Evolutionary conservation across 2,888 invertebrate genomes (phyloP), one percentile per base, ranked within the genome.

Genomic region (Morpho helenor): DNA sequence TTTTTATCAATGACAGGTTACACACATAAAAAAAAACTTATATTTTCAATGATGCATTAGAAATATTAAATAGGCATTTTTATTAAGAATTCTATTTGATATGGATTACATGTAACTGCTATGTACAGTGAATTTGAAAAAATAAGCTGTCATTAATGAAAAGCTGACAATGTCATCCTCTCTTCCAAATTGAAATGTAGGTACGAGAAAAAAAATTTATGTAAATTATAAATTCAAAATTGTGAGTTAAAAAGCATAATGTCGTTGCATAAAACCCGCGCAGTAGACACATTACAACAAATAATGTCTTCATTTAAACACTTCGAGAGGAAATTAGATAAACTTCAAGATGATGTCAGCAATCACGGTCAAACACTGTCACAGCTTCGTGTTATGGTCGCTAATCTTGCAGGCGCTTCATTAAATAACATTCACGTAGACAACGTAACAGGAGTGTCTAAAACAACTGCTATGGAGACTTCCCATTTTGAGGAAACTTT

Each of bases 251-350:
- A 43, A 8, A 41, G 56, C 60, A 56, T 42, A 40, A 76, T 77
- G 79, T 64, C 72, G 31, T 23, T 72, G 49, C 70, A 70, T 40
- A 73, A 66, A 57, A 48, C 66, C 6, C 75, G 73, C n/a, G 70
- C 73, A 0, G 56, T 69, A 8, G 77, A 79, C 43, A 69, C 74
- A 1, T 66, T 83, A 41, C 78, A 84, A 46, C 74, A 71, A 3
- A 72, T 86, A 31, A 67, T 82, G 65, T 69, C 64, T 22, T 73
- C 81, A 0, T 77, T 85, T 57, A 79, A 76, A 56, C 71, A 77
- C 52, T 82, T 85, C 51, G 86, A 84, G 64, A 80, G 65, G 53
- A 86, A 85, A 63, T 57, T 87, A 7, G 84, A 85, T 48, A 83
- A 80, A 59, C 61, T 87, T 56, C 85, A 85, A 62, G 73, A 77